These are phyloP conservation scores for Erpetoichthys calabaricus DNA, from an alignment of 2,797 vertebrate genomes.

Conservation along the genomic window DNA sequence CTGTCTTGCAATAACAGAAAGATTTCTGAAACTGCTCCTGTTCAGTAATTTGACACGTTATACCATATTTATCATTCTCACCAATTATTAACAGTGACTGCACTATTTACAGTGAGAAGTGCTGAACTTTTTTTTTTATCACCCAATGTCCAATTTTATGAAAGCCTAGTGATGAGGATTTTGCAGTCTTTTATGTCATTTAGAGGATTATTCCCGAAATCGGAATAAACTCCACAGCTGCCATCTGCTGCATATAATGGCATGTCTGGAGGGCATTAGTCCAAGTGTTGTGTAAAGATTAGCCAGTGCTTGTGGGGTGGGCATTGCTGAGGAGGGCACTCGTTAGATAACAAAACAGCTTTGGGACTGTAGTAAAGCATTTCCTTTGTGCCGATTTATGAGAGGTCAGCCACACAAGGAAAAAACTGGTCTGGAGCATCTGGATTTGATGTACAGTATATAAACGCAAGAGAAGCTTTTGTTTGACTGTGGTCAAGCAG, in stretches of 20 bases:
- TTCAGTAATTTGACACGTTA: too few relatives aligned
- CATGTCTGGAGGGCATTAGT: neutral
- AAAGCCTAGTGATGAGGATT: too few relatives aligned
- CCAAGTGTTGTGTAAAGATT: conserved; percentile 2
- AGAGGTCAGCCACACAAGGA: neutral
- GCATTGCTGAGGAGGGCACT: neutral
- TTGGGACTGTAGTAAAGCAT: neutral
- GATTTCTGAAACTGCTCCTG: too few relatives aligned
- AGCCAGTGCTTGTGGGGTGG: neutral
- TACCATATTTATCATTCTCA: too few relatives aligned
- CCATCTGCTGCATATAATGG: neutral
- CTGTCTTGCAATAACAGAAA: too few relatives aligned
- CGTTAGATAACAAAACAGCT: conserved; percentile 3
- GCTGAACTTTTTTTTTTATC: too few relatives aligned
- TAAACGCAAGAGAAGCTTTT: neutral
- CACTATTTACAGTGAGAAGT: too few relatives aligned
- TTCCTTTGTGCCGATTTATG: neutral
- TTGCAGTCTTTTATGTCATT: neutral
- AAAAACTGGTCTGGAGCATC: neutral
- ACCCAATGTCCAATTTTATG: too few relatives aligned
- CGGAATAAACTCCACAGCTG: neutral
- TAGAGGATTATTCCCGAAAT: neutral
- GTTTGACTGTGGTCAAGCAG: conserved; percentile 2
- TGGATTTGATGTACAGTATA: neutral
- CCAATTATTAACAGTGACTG: too few relatives aligned